phyloP scores from a whole-genome alignment of 2,888 invertebrate species.

The Galerucella nymphaeae region DNA sequence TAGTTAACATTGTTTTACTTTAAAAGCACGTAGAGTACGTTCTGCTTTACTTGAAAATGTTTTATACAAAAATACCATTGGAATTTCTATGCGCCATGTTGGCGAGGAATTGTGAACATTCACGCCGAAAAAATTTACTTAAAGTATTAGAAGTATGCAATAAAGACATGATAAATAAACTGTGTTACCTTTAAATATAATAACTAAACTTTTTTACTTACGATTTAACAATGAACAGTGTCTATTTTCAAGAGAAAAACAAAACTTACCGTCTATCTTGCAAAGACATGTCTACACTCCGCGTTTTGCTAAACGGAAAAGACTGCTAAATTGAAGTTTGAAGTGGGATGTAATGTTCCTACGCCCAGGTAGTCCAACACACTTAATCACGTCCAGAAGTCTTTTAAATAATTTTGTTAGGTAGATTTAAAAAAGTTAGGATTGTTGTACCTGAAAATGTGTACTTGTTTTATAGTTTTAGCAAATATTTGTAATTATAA shows the following conservation, averaged over 20 bases:
- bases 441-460: slow-evolving; percentile 26
- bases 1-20: neutral
- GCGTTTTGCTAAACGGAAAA: slow-evolving; percentile 80
- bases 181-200: slow-evolving; percentile 23
- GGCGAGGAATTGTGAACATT: slow-evolving; percentile 66
- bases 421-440: slow-evolving; percentile 15
- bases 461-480: slow-evolving; percentile 19
- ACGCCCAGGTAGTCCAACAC: slow-evolving; percentile 56
- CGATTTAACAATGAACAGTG: slow-evolving; percentile 41
- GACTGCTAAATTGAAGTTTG: slow-evolving; percentile 56
- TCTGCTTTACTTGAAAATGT: neutral
- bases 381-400: neutral
- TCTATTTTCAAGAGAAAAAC: slow-evolving; percentile 52
- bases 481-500: slow-evolving; percentile 16
- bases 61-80: slow-evolving; percentile 20
- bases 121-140: slow-evolving; percentile 56
- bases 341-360: slow-evolving; percentile 63
- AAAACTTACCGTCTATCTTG: slow-evolving; percentile 83
- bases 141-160: slow-evolving; percentile 50
- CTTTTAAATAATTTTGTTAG: slow-evolving; percentile 1
- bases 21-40: neutral
- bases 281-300: slow-evolving; percentile 84
- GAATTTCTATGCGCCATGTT: slow-evolving; percentile 68
- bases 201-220: slow-evolving; percentile 39
- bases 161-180: slow-evolving; percentile 27